Base-by-base conservation (phyloP, 2,888 invertebrate species). In the Dicroscelio sp. region DNA sequence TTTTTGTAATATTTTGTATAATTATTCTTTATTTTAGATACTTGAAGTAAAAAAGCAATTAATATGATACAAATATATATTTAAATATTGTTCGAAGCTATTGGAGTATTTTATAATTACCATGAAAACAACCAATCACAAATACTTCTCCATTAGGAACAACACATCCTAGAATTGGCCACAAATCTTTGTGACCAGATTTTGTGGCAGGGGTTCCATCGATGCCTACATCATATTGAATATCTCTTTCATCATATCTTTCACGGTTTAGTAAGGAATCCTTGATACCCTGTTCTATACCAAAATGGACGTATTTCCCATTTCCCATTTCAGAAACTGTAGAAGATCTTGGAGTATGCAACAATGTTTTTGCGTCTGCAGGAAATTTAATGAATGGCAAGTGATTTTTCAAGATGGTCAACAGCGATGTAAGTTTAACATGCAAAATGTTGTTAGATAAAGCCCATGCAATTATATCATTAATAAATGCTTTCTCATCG, bases 261-360 rank as follows among this genome's bases (percentile, higher is more conserved):
- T 33, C 20, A 3, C 17, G 5, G 4, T 14, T 0, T 14, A 6
- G 20, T n/a, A 82, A 8, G 10, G 58, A 71, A 14, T 82, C 82
- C 8, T 25, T 33, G 23, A 82, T 82, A 1, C 71, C 71, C 23
- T 82, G 58, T 71, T 82, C 38, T n/a, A 82, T 71, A 4, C 82
- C 82, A 30, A 69, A 82, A 38, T 82, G 60, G 17, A 69, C 23
- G 33, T 82, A 82, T 30, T 82, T 55, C 12, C 82, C 71, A 8
- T 25, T 17, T 17, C 52, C 35, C 69, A 80, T 80, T 23, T 69
- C 30, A 8, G 23, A 2, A 23, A 69, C 58, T 17, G 52, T 0
- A 31, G 23, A 27, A 5, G 58, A 69, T 55, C 69, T 33, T 6
- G 82, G 58, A 1, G 82, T 82, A 58, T 69, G 38, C n/a, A 82